Conservation (phyloP, 2,888 invertebrate genomes). For the Monopis laevigella region DNA sequence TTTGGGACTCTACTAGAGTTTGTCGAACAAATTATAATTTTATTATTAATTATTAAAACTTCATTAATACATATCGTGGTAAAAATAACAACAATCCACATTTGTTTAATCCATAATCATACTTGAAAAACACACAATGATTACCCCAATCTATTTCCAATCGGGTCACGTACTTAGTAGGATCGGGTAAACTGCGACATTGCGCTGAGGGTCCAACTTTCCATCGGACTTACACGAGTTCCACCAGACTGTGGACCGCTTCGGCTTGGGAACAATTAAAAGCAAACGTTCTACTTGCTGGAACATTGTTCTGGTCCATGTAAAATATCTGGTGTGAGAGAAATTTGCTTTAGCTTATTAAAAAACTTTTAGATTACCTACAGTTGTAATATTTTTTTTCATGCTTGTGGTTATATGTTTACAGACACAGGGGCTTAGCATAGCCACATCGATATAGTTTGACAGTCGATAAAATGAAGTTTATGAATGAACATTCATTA, state of each 20-base stretch:
- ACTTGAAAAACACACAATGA: not conserved
- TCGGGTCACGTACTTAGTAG: conserved; percentile 32
- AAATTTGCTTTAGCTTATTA: no score
- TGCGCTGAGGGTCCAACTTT: conserved; percentile 36
- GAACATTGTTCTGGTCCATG: conserved; percentile 2
- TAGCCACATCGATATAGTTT: no score
- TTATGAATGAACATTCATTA: no score
- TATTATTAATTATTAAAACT: no score
- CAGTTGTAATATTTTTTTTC: no score
- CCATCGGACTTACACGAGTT: conserved; percentile 13
- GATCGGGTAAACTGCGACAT: conserved; percentile 35
- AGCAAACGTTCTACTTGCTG: conserved; percentile 28
- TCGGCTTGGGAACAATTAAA: conserved; percentile 34
- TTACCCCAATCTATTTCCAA: conserved; percentile 26
- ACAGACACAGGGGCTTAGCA: no score
- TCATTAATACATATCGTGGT: not conserved
- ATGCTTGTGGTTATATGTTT: no score
- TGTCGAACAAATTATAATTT: no score
- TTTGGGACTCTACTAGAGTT: no score
- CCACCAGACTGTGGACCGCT: conserved; percentile 22
- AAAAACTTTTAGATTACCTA: no score
- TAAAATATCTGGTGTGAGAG: no score
- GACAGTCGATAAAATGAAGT: no score
- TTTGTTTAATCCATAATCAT: not conserved
- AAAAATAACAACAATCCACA: not conserved